Conservation (phyloP, 2,797 vertebrate genomes). For the Sparidentex hasta region DNA sequence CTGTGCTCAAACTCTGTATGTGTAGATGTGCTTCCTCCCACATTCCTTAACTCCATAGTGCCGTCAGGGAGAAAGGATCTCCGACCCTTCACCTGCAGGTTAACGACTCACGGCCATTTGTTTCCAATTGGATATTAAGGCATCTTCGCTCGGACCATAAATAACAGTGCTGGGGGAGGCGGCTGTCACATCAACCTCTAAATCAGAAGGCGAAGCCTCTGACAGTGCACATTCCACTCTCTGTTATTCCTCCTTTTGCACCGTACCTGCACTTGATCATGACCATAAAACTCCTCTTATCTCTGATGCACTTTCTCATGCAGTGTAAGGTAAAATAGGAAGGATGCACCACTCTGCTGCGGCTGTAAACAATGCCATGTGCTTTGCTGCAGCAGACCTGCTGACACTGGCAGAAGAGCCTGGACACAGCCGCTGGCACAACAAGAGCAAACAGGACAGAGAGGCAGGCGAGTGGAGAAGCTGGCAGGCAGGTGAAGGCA, state of each 20-base stretch:
- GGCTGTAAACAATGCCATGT: conserved; percentile 63
- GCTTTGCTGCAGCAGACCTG: conserved; percentile 36
- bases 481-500: conserved; percentile 42
- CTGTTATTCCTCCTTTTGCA: conserved; percentile 54
- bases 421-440: conserved; percentile 29
- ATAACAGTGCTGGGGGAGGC: conserved; percentile 74
- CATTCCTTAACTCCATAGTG: conserved; percentile 80
- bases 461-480: conserved; percentile 18
- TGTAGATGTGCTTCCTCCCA: conserved; percentile 76
- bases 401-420: conserved; percentile 26
- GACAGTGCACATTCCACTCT: conserved; percentile 80
- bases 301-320: conserved; percentile 22
- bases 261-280: conserved; percentile 69
- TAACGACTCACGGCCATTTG: conserved; percentile 85
- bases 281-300: conserved; percentile 40
- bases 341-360: conserved; percentile 12
- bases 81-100: conserved; percentile 82
- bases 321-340: conserved; percentile 9
- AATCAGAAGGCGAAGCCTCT: conserved; percentile 77
- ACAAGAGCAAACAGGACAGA: conserved; percentile 51
- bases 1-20: conserved; percentile 20
- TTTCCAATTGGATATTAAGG: conserved; percentile 82
- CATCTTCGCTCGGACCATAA: conserved; percentile 79
- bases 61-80: conserved; percentile 72
- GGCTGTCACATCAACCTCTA: conserved; percentile 71